These are phyloP conservation scores for Pyrgus malvae DNA, from an alignment of 2,888 invertebrate species.

Conservation along the genomic window DNA sequence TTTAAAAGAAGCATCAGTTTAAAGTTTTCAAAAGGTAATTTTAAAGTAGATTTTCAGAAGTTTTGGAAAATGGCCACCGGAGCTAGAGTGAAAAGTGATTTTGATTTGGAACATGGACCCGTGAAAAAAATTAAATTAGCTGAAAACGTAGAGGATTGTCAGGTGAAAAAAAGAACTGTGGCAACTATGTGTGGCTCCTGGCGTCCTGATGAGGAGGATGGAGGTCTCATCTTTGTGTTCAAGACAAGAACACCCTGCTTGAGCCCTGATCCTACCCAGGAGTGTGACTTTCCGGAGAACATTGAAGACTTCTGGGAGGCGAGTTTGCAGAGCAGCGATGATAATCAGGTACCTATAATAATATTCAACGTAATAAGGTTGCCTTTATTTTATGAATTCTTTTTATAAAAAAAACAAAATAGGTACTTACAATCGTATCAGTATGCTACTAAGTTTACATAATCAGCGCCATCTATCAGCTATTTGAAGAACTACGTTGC, in stretches of 20 bases:
- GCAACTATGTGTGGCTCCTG: slow-evolving; percentile 78
- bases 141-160: slow-evolving; percentile 28
- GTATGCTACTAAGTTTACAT: too few species aligned
- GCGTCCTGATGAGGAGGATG: slow-evolving; percentile 73
- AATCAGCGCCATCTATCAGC: too few species aligned
- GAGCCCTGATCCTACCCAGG: slow-evolving; percentile 68
- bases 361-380: not conserved
- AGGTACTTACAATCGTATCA: not conserved
- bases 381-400: not conserved
- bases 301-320: slow-evolving; percentile 75
- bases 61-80: slow-evolving; percentile 48
- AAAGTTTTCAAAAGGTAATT: not conserved
- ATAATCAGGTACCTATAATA: slow-evolving; percentile 53
- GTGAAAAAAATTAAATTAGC: slow-evolving; percentile 58
- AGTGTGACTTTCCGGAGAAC: slow-evolving; percentile 72
- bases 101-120: slow-evolving; percentile 46
- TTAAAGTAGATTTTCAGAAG: slow-evolving; percentile 7
- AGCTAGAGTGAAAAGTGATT: slow-evolving; percentile 48
- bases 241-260: slow-evolving; percentile 58
- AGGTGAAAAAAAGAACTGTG: slow-evolving; percentile 57
- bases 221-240: slow-evolving; percentile 69
- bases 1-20: not conserved
- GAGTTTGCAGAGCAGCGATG: slow-evolving; percentile 44
- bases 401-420: not conserved
- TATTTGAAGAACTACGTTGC: too few species aligned